A percentile compares a stretch with the other conserved stretches of the same genome.
These are phyloP conservation scores for Hippocampus kuda DNA, from an alignment of 2,797 vertebrate genomes.

Conservation along the genomic window DNA sequence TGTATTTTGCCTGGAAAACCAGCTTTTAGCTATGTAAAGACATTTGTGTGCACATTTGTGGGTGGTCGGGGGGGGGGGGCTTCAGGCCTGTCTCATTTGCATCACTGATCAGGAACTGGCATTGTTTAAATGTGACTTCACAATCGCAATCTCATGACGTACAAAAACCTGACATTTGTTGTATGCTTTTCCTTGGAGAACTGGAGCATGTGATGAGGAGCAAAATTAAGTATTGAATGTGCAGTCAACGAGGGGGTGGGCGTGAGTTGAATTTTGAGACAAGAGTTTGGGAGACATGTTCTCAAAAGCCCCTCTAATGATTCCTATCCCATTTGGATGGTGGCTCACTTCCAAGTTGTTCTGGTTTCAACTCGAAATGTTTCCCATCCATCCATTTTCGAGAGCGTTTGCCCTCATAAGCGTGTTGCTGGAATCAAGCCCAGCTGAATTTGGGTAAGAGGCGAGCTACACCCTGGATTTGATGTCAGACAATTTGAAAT, in stretches of 20 bases:
- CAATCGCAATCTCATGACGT: constrained; percentile 44
- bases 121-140: constrained; percentile 43
- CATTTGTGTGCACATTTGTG: constrained; percentile 18
- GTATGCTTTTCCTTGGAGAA: constrained; percentile 45
- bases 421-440: too few species aligned
- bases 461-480: too few species aligned
- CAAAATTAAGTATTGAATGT: constrained; percentile 59
- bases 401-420: not conserved
- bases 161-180: constrained; percentile 32
- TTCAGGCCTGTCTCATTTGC: constrained; percentile 35
- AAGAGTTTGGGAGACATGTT: constrained; percentile 29
- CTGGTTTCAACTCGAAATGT: not conserved
- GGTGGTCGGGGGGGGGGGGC: not conserved
- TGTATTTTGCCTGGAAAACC: constrained; percentile 44
- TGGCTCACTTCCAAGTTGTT: not conserved
- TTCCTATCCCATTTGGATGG: not conserved
- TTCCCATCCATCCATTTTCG: not conserved
- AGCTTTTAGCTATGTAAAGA: constrained; percentile 36
- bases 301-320: constrained; percentile 19
- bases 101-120: constrained; percentile 52
- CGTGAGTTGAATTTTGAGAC: constrained; percentile 41
- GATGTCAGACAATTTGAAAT: not conserved
- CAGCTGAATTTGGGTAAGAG: too few species aligned
- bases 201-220: constrained; percentile 46
- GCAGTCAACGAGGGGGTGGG: constrained; percentile 15